Evolutionary conservation across 2,113 vertebrate genomes (phyloP), one percentile per base, ranked within the genome.

Genomic region (Sphyrna mokarran): DNA sequence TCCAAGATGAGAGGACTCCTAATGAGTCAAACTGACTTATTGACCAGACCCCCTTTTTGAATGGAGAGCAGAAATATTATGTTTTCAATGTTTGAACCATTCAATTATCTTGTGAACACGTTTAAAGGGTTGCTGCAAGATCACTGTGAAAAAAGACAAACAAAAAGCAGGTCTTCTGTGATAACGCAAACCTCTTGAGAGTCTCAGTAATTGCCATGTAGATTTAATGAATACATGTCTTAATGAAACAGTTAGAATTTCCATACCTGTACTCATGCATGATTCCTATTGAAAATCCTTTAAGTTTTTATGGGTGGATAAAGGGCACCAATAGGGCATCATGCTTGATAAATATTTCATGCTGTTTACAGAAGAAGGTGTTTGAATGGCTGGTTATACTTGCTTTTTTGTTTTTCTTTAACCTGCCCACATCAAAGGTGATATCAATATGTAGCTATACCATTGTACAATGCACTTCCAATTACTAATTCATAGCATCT

Each of bases 351-450:
- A 97, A 97, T 97, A 97, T 97, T 96, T 97, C 97, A 97, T 97
- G 96, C 96, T 97, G 96, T 98, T 98, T 98, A 97, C 97, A 1
- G 96, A 98, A 97, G 96, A 85, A 72, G 95, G 96, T 97, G 97
- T 96, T 97, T 96, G 95, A 87, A 96, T 97, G 96, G 97, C 13
- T 23, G 13, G 40, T 76, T 72, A 76, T 76, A 37, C 97, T 97
- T 98, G 97, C 97, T 96, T 97, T 95, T 97, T 97, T 96, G 95
- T 96, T 97, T 97, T 97, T 40, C 40, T 76, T 96, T 96, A 97
- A 96, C 96, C 97, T 95, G 95, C 97, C 96, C 96, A 97, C 97
- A 97, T 97, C 97, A 98, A 98, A 98, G 97, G 76, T 40, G 58
- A 0, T 95, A 96, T 97, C 96, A 97, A 97, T 96, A 97, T 96